These are phyloP conservation scores for Stylophora pistillata DNA, from an alignment of 64 coral and sea anemone species.

Conservation along the genomic window DNA sequence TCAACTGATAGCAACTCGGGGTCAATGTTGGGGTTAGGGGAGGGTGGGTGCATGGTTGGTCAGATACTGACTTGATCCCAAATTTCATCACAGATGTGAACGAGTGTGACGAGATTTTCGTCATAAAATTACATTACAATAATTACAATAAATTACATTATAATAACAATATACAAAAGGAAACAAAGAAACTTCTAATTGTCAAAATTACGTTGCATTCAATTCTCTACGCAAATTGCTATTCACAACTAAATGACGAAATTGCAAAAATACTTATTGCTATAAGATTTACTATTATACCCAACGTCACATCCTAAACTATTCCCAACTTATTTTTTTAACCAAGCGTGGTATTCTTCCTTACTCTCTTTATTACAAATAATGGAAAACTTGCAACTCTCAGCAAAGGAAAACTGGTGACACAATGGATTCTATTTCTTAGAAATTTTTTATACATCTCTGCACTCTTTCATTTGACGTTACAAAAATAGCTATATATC, in stretches of 20 bases:
- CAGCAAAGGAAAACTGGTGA: not conserved
- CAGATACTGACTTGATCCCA: too few species aligned
- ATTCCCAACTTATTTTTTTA: not conserved
- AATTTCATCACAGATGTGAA: too few species aligned
- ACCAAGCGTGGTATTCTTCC: not conserved
- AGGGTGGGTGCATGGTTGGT: too few species aligned
- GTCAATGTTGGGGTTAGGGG: too few species aligned
- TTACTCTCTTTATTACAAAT: not conserved
- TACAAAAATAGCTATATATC: slow-evolving; percentile 3
- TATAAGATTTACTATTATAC: not conserved
- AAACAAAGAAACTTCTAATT: slow-evolving; percentile 7
- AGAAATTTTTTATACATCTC: not conserved
- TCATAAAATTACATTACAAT: too few species aligned
- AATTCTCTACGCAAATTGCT: not conserved
- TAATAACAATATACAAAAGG: not conserved
- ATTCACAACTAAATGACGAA: not conserved
- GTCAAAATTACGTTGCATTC: not conserved
- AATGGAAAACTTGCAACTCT: not conserved
- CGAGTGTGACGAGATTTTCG: too few species aligned
- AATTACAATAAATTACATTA: too few species aligned
- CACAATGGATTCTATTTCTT: not conserved
- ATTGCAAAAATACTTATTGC: slow-evolving; percentile 6
- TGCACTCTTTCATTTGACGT: not conserved
- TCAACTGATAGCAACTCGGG: too few species aligned
- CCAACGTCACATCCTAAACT: not conserved